Base-by-base conservation (phyloP, 2,797 vertebrate species). In the Enteromius viviparus region DNA sequence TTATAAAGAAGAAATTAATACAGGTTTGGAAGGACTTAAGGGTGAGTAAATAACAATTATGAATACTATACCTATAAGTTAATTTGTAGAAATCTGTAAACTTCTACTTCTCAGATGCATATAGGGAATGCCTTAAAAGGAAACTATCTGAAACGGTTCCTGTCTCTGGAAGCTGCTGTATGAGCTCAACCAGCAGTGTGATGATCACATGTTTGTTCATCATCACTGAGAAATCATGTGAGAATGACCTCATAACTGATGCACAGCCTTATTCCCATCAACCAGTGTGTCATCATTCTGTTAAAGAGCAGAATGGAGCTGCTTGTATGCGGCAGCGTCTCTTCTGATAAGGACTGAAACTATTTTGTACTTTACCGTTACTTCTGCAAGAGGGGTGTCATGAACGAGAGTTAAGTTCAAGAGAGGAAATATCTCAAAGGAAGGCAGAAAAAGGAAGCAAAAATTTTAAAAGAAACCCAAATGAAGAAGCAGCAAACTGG, bases 201-300 rank as follows among this genome's bases (percentile, higher is more conserved):
- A 79, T 84, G 80, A 80, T 83, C 80, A 82, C 80, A 83, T 49
- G 81, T 66, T 75, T 55, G 53, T 37, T 79, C 71, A 79, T 85
- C 70, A 86, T 40, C 81, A 71, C 76, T 26, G 26, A 85, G 15
- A n/a, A 84, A 76, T 37, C 85, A 84, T 85, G 76, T 87, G 85
- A 87, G 79, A 72, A 85, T 87, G 85, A 87, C 71, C 81, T 88
- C 87, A 87, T 75, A 32, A 49, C 55, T 64, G 42, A n/a, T 81
- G 60, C 53, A 21, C 76, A 76, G 84, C 64, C 32, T 71, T 80
- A 40, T 85, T 88, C 78, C 81, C 75, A 84, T 85, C 81, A 55
- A 70, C 58, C 74, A 53, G 58, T 83, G 85, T 85, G 85, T 86
- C 87, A 88, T 83, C 85, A 34, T 76, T 86, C 78, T 70, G 78